phyloP scores from a whole-genome alignment of 2,888 invertebrate species.

The Nymphalis urticae region DNA sequence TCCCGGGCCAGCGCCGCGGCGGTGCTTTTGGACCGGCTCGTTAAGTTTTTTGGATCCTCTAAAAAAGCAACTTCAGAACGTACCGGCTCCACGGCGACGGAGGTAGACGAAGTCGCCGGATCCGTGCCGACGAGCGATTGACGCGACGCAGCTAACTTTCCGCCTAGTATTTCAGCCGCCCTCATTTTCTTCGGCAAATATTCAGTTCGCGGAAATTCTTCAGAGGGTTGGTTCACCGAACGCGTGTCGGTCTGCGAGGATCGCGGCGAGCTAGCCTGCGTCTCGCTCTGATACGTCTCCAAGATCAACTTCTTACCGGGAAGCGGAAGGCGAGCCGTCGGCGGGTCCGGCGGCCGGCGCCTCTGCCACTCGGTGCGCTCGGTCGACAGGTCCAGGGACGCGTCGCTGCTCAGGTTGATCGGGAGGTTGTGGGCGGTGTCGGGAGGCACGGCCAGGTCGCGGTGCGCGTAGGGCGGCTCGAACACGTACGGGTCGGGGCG shows the following conservation, averaged over 20 bases:
- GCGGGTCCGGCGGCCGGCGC: constrained; percentile 65
- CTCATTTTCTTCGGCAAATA: constrained; percentile 80
- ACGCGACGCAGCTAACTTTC: constrained; percentile 61
- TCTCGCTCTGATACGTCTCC: constrained; percentile 76
- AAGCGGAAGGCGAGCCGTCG: constrained; percentile 63
- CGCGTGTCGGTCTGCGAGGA: constrained; percentile 46
- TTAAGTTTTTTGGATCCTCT: constrained; percentile 81
- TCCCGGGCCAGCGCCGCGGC: constrained; percentile 82
- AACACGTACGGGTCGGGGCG: constrained; percentile 66
- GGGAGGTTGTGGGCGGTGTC: constrained; percentile 69
- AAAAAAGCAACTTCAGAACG: constrained; percentile 75
- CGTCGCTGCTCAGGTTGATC: constrained; percentile 77
- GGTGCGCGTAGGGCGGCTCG: constrained; percentile 58
- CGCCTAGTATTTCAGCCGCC: constrained; percentile 75
- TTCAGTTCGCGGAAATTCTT: constrained; percentile 62
- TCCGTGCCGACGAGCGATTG: constrained; percentile 42
- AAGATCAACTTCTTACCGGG: constrained; percentile 78
- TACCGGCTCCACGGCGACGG: constrained; percentile 45
- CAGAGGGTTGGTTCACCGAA: constrained; percentile 42
- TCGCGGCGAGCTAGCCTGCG: constrained; percentile 59
- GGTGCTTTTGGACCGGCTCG: constrained; percentile 81
- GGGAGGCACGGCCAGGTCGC: constrained; percentile 59
- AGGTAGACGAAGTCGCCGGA: constrained; percentile 47
- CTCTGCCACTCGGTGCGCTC: constrained; percentile 70
- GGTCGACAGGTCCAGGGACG: constrained; percentile 69